Base-by-base conservation (phyloP, 2,113 vertebrate genomes). In the Erythrolamprus reginae region DNA sequence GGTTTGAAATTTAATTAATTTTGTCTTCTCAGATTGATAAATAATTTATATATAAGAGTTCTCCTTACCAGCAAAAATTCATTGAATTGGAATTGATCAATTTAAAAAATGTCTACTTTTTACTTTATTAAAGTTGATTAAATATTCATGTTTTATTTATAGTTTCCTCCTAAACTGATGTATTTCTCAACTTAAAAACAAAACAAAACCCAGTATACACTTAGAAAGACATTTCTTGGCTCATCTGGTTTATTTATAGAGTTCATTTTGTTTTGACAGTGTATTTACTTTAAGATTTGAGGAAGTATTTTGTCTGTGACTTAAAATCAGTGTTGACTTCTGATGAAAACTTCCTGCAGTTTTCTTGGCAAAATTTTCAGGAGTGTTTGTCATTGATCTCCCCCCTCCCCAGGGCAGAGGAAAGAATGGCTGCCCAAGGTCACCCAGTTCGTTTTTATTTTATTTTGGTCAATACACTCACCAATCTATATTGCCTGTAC, bases 231-330 rank as follows among this genome's bases (percentile, higher is more conserved):
- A 77, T 77, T 38, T 7, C 65, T 38, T 77, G 33, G 33, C 17
- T 77, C 70, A 77, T 42, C 33, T 42, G 15, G 7, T 77, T 15
- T 77, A 77, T 77, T 77, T 77, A 9, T 42, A 77, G 33, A 42
- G 33, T 42, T 77, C 15, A 21, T 61, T 15, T 96, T 87, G 95
- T 86, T 93, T 52, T 95, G 96, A 96, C 94, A 95, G 92, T 92
- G 94, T 93, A 93, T 96, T 96, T 95, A 94, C 94, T 96, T 95
- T 90, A 90, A 95, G 96, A 90, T 95, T 96, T 82, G 93, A 95
- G n/a, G 91, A 91, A 97, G 93, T 96, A 88, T 92, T 95, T 94
- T 89, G 91, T 96, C 94, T 38, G 65, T 77, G 65, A 19, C 65
- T 77, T 77, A 19, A 38, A 38, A 38, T 77, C n/a, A 38, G n/a